Evolutionary conservation across 2,113 vertebrate genomes (phyloP).

Genomic region (Scopus umbretta): DNA sequence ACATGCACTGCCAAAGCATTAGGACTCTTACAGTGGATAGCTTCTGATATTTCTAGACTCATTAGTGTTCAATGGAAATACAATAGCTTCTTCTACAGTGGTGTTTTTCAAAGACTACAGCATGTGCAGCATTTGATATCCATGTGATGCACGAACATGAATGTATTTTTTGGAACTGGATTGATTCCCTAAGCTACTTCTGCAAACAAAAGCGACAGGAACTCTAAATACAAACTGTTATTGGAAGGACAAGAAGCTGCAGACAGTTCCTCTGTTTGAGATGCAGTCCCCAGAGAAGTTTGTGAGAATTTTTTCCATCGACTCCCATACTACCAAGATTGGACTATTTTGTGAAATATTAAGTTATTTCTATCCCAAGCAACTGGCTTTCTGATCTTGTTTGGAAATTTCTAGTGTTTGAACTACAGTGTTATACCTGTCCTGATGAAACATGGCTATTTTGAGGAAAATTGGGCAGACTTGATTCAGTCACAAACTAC

Average conservation of each 20-base stretch:
- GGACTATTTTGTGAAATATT: neutral
- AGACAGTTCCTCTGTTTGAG: neutral
- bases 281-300: neutral
- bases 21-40: neutral
- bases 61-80: neutral
- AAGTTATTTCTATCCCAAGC: neutral
- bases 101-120: neutral
- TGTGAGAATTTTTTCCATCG: neutral
- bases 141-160: neutral
- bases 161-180: neutral
- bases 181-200: neutral
- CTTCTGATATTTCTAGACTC: neutral
- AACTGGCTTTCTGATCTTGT: neutral
- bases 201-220: neutral
- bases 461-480: neutral
- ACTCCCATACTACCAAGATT: neutral
- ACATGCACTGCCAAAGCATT: neutral
- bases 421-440: neutral
- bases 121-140: neutral
- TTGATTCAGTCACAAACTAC: neutral
- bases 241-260: neutral
- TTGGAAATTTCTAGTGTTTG: neutral
- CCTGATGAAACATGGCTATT: neutral
- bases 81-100: neutral
- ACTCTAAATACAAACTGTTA: neutral